phyloP scores from a whole-genome alignment of 2,113 vertebrate species.

The Oncorhynchus kisutch region DNA sequence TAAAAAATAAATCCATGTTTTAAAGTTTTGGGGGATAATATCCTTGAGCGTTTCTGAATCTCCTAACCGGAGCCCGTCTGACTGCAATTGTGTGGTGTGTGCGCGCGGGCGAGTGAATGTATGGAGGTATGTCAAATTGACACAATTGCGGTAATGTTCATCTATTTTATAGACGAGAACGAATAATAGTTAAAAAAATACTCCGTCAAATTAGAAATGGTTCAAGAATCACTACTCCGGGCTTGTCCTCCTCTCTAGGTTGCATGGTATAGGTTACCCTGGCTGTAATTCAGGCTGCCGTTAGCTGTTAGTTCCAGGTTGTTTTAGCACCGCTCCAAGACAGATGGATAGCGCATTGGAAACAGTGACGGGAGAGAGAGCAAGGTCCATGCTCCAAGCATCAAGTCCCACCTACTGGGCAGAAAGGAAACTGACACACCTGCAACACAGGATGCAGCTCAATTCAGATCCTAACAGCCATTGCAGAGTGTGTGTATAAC shows the following conservation, averaged over 20 bases:
- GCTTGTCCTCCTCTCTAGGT: slow-evolving; percentile 45
- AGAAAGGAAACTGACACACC: slow-evolving; percentile 78
- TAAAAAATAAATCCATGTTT: slow-evolving; percentile 84
- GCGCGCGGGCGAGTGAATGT: slow-evolving; percentile 20
- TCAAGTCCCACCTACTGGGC: slow-evolving; percentile 90
- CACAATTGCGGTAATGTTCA: slow-evolving; percentile 33
- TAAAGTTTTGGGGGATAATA: slow-evolving; percentile 18
- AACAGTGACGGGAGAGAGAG: slow-evolving; percentile 32
- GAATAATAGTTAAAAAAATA: slow-evolving; percentile 34
- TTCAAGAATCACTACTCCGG: slow-evolving; percentile 41
- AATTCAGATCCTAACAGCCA: not conserved
- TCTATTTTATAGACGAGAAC: slow-evolving; percentile 1
- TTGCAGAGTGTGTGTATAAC: too few species aligned
- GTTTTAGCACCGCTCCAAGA: slow-evolving; percentile 58
- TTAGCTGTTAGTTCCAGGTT: slow-evolving; percentile 39
- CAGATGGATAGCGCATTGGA: slow-evolving; percentile 18
- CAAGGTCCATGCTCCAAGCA: slow-evolving; percentile 79
- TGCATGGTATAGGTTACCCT: slow-evolving; percentile 56
- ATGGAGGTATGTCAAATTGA: slow-evolving; percentile 58
- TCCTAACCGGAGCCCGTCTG: slow-evolving; percentile 13
- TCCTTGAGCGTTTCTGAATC: not conserved
- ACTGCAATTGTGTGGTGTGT: slow-evolving; percentile 17
- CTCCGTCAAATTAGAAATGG: slow-evolving; percentile 58
- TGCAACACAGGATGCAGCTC: not conserved
- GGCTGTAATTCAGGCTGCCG: slow-evolving; percentile 26